Evolutionary conservation across 2,113 vertebrate species (phyloP), one percentile per base, ranked within the genome.

Genomic region (Tyto alba): DNA sequence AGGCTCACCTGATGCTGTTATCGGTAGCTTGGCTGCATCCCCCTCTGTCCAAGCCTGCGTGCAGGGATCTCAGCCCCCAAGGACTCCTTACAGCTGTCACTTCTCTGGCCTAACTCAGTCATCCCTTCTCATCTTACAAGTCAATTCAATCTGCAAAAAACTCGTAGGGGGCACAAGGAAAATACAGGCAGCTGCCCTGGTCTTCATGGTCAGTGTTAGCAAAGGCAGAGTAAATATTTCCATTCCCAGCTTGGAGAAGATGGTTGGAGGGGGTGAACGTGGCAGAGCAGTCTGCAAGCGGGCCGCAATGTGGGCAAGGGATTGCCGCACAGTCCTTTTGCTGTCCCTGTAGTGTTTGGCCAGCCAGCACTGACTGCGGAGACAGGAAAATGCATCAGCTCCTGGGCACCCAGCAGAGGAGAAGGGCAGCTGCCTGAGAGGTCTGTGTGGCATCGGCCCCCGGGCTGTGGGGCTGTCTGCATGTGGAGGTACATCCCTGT

Each of bases 321-420:
- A 16, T 48, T 85, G 43, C 29, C 52, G 18, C 4, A 0, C 38
- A 26, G 62, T 71, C 25, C 55, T 52, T 69, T 53, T 0, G 0
- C 50, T 47, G 30, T 41, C 30, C 6, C 34, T 2, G 2, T 12
- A 34, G 38, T 9, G 26, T 34, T 68, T 50, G 27, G 36, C 10
- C 25, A 57, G 50, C 18, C 50, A 69, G 38, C 29, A 18, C 50
- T 68, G 60, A 15, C 16, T 1, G 1, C 9, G 3, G 18, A 36
- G 34, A 53, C 22, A 57, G 36, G 38, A 78, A 74, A 79, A 45
- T 0, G 3, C 25, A 32, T 48, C 15, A 68, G 48, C 13, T 62
- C 21, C 30, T 62, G n/a, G 16, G 41, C 9, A 32, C 38, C 53
- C 53, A 79, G 27, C 23, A 36, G 47, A 74, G 18, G 27, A 59